Evolutionary conservation across 2,113 vertebrate species (phyloP).

Genomic region (Lamprotornis superbus): DNA sequence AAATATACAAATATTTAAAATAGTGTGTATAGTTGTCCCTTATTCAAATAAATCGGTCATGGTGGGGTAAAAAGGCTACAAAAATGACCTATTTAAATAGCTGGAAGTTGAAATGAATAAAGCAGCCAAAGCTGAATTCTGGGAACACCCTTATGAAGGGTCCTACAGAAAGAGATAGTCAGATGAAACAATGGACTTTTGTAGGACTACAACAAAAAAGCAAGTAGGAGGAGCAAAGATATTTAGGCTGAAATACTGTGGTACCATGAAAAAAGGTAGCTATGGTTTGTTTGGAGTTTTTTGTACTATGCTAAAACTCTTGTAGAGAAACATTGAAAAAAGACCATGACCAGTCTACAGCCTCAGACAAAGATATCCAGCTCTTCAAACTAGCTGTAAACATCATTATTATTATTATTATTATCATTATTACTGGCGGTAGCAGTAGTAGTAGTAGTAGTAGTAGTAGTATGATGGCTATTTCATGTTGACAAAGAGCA

Average conservation of each 20-base stretch:
- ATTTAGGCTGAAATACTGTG: background rate
- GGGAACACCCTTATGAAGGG: fast-evolving
- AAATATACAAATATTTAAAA: background rate
- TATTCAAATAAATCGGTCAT: background rate
- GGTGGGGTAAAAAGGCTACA: background rate
- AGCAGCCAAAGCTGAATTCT: background rate
- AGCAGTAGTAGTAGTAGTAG: no score
- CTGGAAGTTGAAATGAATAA: background rate
- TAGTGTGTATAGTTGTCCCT: background rate
- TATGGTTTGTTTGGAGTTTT: background rate
- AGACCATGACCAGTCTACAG: background rate
- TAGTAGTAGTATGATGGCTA: background rate
- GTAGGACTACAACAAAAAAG: background rate
- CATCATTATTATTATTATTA: background rate
- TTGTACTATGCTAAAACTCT: background rate
- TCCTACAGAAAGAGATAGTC: background rate
- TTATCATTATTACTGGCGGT: no score
- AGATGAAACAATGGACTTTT: background rate
- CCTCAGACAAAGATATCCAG: background rate
- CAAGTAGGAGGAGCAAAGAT: background rate
- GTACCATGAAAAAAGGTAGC: background rate
- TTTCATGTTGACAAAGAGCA: background rate
- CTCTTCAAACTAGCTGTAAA: background rate
- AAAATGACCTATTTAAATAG: background rate
- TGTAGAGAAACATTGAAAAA: background rate